Evolutionary conservation across 2,888 invertebrate genomes (phyloP), one percentile per base, ranked within the genome.

Genomic region (Merodon equestris): DNA sequence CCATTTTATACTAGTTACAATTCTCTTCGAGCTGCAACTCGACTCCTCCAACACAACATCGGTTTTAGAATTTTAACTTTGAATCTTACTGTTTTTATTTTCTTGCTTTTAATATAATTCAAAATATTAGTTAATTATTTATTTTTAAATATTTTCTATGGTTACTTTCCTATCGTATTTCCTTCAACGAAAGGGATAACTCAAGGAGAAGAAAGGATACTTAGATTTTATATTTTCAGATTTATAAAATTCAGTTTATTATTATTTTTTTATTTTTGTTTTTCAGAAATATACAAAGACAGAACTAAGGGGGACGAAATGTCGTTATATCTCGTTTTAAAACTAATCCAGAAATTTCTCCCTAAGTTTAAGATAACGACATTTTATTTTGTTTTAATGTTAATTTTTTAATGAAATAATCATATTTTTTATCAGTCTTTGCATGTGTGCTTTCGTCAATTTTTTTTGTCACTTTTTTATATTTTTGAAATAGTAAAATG

Each of bases 361-460:
- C 48, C n/a, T 56, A n/a, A 27, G 13, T 36, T 58, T 34, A 19
- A 27, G 27, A 27, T 27, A 27, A 27, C 27, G 7, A 7, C 27
- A 19, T 58, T n/a, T 56, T 40, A 3, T 40, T 40, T 53, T 50
- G 14, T 1, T 58, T 77, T 60, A 68, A 7, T 27, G 2, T 27
- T 27, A 60, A 63, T 74, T 48, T 63, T 27, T 73, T 66, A 61
- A 71, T 61, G 66, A 66, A 67, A 75, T 81, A 81, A 61, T 64
- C 27, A 7, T 27, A 4, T 27, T 27, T 75, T 81, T 79, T 77
- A 81, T 82, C 82, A 82, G 83, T 83, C 83, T 84, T 83, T 54
- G 77, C 82, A 82, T 82, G 83, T 83, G 82, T 83, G 83, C 75
- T 64, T 74, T 79, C 82, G 82, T 82, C 77, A 81, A 27, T 27